phyloP scores from a whole-genome alignment of 2,113 vertebrate species.

The Tor tambroides region DNA sequence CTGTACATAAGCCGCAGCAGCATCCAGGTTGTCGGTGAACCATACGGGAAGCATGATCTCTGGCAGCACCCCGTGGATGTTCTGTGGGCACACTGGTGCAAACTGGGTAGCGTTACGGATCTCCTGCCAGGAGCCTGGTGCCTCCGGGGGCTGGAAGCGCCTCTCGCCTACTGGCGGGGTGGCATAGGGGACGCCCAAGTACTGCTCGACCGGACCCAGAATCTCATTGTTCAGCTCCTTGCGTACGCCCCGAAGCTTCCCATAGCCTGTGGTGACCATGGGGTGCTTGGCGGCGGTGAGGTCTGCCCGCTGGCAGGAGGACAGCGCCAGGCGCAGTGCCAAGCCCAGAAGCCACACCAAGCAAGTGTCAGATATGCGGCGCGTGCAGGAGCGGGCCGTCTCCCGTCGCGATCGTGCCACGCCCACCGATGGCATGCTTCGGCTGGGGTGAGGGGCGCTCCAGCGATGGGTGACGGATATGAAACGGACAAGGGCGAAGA shows the following conservation, averaged over 20 bases:
- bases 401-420: constrained; percentile 49
- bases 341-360: constrained; percentile 80
- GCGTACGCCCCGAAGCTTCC: constrained; percentile 84
- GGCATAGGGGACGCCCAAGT: constrained; percentile 89
- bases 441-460: not conserved
- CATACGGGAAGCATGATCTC: constrained; percentile 93
- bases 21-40: constrained; percentile 93
- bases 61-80: constrained; percentile 87
- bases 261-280: constrained; percentile 85
- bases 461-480: not conserved
- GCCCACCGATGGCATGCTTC: constrained; percentile 33
- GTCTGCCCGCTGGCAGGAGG: constrained; percentile 80
- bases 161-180: constrained; percentile 86
- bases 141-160: constrained; percentile 90
- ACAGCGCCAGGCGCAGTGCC: constrained; percentile 75
- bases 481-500: not conserved
- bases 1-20: constrained; percentile 86
- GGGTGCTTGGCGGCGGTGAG: constrained; percentile 74
- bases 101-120: constrained; percentile 89
- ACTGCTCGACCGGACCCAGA: constrained; percentile 89
- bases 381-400: constrained; percentile 57
- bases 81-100: constrained; percentile 90
- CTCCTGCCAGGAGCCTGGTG: constrained; percentile 89
- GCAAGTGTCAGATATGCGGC: constrained; percentile 69
- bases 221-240: constrained; percentile 91